Percentiles rank a stretch among this genome's conserved stretches.
phyloP scores from a whole-genome alignment of 2,888 invertebrate species.

The Eumacrocentrus americanus region DNA sequence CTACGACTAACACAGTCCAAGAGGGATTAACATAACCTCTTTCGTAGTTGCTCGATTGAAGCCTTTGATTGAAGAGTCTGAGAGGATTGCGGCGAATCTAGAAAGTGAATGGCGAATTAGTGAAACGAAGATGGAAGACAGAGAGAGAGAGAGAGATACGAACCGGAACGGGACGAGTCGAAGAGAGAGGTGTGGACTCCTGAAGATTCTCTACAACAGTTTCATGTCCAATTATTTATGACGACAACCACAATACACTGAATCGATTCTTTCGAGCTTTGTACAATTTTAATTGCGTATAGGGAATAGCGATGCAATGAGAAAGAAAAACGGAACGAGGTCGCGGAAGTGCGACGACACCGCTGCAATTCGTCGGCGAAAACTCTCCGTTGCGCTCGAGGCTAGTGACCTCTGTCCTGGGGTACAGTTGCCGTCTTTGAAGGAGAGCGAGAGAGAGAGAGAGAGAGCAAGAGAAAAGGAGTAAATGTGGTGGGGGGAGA shows the following conservation, averaged over 20 bases:
- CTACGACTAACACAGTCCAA: not conserved
- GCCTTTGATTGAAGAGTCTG: not conserved
- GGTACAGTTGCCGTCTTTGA: not conserved
- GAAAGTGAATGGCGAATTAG: conserved; percentile 14
- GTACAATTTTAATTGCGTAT: not conserved
- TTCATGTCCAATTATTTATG: not conserved
- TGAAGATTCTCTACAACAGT: conserved; percentile 8
- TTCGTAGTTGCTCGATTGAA: not conserved
- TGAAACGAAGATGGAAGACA: conserved; percentile 8
- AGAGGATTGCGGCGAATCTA: not conserved
- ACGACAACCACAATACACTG: not conserved
- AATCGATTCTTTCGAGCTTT: not conserved
- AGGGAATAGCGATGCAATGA: not conserved
- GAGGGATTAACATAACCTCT: conserved; percentile 22
- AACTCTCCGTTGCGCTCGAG: conserved; percentile 44
- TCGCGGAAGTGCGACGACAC: conserved; percentile 28
- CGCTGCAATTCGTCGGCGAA: conserved; percentile 35
- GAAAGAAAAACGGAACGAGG: conserved; percentile 13
- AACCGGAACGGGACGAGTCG: not conserved
- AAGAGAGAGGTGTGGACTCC: conserved; percentile 2
- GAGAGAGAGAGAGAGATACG: not conserved
- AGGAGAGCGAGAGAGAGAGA: not conserved
- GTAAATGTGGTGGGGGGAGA: no score
- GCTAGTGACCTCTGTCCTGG: conserved; percentile 54
- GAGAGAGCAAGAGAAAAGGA: not conserved